Conservation (phyloP, 1,140 invertebrate genomes). For the Hyposmocoma kahamanoa region DNA sequence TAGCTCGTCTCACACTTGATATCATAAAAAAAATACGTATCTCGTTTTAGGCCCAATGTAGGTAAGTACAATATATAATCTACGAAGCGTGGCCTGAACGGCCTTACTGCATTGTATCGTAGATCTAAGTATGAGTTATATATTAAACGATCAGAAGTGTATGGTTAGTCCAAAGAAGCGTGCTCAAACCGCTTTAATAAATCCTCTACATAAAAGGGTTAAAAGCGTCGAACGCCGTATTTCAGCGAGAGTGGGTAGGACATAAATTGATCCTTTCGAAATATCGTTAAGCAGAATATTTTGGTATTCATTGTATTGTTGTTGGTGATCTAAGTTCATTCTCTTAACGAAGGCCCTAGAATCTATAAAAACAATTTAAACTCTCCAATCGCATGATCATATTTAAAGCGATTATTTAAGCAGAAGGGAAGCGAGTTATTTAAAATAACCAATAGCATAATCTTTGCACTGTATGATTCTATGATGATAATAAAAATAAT, state of each 20-base stretch:
- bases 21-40: too few relatives aligned
- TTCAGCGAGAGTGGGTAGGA: slow-evolving; percentile 49
- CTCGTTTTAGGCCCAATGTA: too few relatives aligned
- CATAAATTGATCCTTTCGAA: slow-evolving; percentile 55
- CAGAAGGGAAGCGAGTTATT: too few relatives aligned
- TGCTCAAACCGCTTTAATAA: slow-evolving; percentile 50
- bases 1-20: too few relatives aligned
- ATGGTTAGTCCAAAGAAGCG: slow-evolving; percentile 42
- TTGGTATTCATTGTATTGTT: slow-evolving; percentile 37
- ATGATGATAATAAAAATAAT: too few relatives aligned
- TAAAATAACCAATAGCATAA: too few relatives aligned
- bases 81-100: slow-evolving; percentile 28
- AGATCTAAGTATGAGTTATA: slow-evolving; percentile 38
- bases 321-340: too few relatives aligned
- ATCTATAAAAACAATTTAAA: too few relatives aligned
- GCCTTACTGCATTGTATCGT: slow-evolving; percentile 36
- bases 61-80: slow-evolving; percentile 23
- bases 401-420: too few relatives aligned
- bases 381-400: too few relatives aligned
- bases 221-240: slow-evolving; percentile 51
- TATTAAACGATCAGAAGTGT: slow-evolving; percentile 35
- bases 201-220: slow-evolving; percentile 60
- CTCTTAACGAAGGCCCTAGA: too few relatives aligned
- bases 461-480: too few relatives aligned
- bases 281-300: slow-evolving; percentile 57